Evolutionary conservation across 2,888 invertebrate genomes (phyloP), one percentile per base, ranked within the genome.

Genomic region (Falcaria lacertinaria): DNA sequence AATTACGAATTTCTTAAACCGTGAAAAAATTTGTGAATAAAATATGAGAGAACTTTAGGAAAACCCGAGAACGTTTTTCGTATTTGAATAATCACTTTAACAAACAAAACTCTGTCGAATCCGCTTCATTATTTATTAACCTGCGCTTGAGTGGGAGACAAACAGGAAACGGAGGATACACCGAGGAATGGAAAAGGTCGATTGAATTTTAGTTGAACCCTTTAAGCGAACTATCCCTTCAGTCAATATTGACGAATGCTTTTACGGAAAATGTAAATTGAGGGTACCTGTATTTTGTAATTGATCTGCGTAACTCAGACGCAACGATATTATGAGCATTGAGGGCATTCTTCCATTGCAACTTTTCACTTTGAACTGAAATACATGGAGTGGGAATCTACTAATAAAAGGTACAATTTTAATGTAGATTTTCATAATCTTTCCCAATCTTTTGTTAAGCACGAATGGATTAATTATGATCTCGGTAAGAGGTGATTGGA

Each of bases 41-140:
- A 88, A 87, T 88, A 88, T 88, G 80, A 86, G 82, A 64, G 71
- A 84, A 87, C 77, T 86, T 87, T 80, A 82, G 74, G 78, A 71
- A 81, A 82, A 83, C 78, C 83, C 80, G 71, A 84, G 82, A 87
- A 82, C 85, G 85, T 83, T 89, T 88, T 87, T 75, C 79, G 78
- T 85, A 87, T 88, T 89, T 89, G 84, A 88, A 89, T 88, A 89
- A 88, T 87, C 84, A 87, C 82, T 86, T 87, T 85, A 83, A 82
- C 85, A 87, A 86, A 88, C 84, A 86, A 84, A 86, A 86, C 80
- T 84, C 77, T 61, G 66, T 67, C 71, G 79, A 81, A 80, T 78
- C 76, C 74, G 67, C 74, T 81, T 87, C 87, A 87, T 89, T 88
- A 86, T 73, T 86, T 88, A 88, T 86, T 88, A 86, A 87, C 80